Conservation (phyloP, 2,113 vertebrate genomes). For the Pedetes capensis region DNA sequence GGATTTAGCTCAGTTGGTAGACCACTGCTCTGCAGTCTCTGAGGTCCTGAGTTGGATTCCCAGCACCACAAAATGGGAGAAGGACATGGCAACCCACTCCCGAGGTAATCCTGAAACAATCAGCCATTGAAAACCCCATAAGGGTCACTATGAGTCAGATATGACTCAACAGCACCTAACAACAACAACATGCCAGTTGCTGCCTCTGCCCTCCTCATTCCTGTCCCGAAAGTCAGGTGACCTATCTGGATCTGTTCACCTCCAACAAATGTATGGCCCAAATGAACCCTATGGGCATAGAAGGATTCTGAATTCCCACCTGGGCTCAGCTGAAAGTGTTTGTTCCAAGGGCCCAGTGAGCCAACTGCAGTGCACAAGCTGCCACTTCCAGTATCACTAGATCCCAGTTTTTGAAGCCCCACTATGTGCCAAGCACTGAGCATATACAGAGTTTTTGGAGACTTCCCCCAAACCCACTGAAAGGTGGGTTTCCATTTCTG, state of each 20-base stretch:
- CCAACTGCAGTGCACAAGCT: not conserved
- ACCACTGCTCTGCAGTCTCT: too few species aligned
- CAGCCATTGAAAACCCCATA: too few species aligned
- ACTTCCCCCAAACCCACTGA: not conserved
- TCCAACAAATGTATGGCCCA: not conserved
- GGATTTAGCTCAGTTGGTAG: too few species aligned
- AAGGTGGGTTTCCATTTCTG: not conserved
- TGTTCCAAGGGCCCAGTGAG: not conserved
- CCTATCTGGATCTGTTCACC: not conserved
- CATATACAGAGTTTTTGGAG: not conserved
- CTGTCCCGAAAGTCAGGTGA: not conserved
- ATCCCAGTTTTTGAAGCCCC: not conserved
- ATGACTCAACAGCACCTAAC: too few species aligned
- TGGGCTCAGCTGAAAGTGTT: not conserved
- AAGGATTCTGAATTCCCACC: not conserved
- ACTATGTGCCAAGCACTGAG: too few species aligned
- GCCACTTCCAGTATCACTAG: not conserved
- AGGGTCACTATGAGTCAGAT: too few species aligned
- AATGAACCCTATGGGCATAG: not conserved
- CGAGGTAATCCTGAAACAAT: too few species aligned
- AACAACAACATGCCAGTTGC: not conserved
- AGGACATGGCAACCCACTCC: too few species aligned
- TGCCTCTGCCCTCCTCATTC: not conserved
- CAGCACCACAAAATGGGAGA: too few species aligned
- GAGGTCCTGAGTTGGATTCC: too few species aligned